Evolutionary conservation across 2,113 vertebrate species (phyloP).

Genomic region (Grantiella picta): DNA sequence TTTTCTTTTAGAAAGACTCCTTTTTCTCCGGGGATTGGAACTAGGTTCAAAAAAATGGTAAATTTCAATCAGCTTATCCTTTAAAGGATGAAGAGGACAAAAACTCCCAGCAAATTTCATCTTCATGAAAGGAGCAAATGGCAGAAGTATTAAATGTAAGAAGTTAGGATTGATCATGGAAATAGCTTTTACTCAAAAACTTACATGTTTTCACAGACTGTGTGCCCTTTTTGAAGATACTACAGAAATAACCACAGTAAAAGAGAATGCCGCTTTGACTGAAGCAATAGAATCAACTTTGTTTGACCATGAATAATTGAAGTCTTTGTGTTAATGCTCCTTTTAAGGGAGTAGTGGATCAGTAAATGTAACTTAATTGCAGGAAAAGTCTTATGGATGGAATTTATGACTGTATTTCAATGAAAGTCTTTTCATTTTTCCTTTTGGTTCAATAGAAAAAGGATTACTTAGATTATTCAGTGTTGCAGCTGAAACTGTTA

Average conservation of each 20-base stretch:
- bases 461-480: slow-evolving; percentile 58
- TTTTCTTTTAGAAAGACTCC: not conserved
- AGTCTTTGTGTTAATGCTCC: slow-evolving; percentile 74
- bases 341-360: slow-evolving; percentile 74
- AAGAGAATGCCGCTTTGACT: slow-evolving; percentile 75
- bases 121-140: not conserved
- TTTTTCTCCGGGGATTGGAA: not conserved
- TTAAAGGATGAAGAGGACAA: not conserved
- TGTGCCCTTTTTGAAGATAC: slow-evolving; percentile 70
- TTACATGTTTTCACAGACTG: slow-evolving; percentile 63
- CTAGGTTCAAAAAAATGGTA: not conserved
- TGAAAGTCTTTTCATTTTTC: slow-evolving; percentile 70
- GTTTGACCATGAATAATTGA: slow-evolving; percentile 78
- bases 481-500: slow-evolving; percentile 56
- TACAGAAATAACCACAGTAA: slow-evolving; percentile 75
- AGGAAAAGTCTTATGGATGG: slow-evolving; percentile 71
- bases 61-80: not conserved
- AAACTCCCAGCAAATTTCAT: not conserved
- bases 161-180: slow-evolving; percentile 8
- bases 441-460: slow-evolving; percentile 65
- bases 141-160: slow-evolving; percentile 14
- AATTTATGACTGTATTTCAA: slow-evolving; percentile 71
- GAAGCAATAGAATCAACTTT: slow-evolving; percentile 72
- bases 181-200: slow-evolving; percentile 55
- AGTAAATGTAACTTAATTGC: slow-evolving; percentile 76